phyloP scores from a whole-genome alignment of 2,113 vertebrate species.

The Hiodon tergisus region DNA sequence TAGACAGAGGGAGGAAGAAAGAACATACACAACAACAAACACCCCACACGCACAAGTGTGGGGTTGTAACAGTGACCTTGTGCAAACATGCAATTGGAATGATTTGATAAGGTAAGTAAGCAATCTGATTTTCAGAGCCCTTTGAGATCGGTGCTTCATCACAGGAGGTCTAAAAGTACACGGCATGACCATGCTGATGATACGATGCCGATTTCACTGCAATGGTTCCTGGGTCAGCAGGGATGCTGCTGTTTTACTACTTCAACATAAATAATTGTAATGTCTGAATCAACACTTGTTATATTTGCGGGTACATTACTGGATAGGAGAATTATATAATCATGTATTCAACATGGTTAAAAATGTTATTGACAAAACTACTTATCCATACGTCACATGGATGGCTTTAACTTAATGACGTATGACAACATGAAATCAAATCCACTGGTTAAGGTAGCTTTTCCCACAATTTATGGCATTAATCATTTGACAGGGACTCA shows the following conservation, averaged over 20 bases:
- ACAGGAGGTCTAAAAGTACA: not conserved
- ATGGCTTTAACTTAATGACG: not conserved
- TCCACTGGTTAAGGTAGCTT: not conserved
- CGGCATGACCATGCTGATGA: not conserved
- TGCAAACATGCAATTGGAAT: not conserved
- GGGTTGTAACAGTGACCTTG: not conserved
- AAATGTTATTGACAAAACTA: too few relatives aligned
- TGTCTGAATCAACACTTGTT: not conserved
- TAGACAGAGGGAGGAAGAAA: too few relatives aligned
- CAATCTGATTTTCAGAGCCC: not conserved
- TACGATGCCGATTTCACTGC: not conserved
- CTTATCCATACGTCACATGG: not conserved
- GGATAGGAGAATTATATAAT: too few relatives aligned
- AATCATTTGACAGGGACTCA: not conserved
- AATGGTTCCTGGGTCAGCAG: not conserved
- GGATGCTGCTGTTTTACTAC: not conserved
- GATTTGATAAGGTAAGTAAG: not conserved
- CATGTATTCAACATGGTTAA: too few relatives aligned
- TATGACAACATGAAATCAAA: not conserved
- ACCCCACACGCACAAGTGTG: too few relatives aligned
- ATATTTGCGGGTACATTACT: too few relatives aligned
- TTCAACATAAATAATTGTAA: conserved; percentile 8
- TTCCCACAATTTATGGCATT: not conserved
- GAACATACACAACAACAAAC: too few relatives aligned
- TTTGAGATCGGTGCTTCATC: too few relatives aligned